Conservation (phyloP, 2,888 invertebrate genomes). For the Phortica magna region DNA sequence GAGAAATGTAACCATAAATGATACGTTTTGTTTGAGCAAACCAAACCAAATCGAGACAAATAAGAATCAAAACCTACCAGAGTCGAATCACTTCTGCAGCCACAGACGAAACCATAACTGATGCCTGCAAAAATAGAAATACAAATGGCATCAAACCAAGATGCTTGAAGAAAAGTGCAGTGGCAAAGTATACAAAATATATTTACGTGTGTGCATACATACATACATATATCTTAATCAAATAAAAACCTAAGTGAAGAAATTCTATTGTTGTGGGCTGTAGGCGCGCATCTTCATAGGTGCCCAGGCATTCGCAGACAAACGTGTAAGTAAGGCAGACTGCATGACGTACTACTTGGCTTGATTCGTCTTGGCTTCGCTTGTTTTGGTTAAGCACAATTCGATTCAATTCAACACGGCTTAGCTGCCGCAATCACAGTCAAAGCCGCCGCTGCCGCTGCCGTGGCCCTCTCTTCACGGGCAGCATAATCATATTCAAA, state of each 20-base stretch:
- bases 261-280: slow-evolving; percentile 28
- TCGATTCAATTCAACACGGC: background rate
- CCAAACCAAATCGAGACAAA: slow-evolving; percentile 17
- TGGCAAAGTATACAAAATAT: background rate
- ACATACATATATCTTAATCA: slow-evolving; percentile 13
- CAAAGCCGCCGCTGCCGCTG: background rate
- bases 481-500: slow-evolving; percentile 30
- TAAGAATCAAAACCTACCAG: slow-evolving; percentile 8
- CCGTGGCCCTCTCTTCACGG: background rate
- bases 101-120: slow-evolving; percentile 7
- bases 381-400: background rate
- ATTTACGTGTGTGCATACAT: too few relatives aligned
- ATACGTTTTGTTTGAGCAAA: background rate
- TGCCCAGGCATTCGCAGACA: background rate
- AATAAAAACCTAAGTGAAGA: slow-evolving; percentile 13
- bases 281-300: slow-evolving; percentile 10
- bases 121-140: background rate
- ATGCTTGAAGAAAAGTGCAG: background rate
- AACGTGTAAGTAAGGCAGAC: background rate
- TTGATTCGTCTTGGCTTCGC: background rate
- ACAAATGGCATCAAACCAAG: slow-evolving; percentile 15
- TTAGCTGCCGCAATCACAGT: background rate
- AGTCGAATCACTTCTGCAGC: background rate
- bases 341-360: slow-evolving; percentile 13
- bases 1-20: slow-evolving; percentile 24